Evolutionary conservation across 2,797 vertebrate species (phyloP), one percentile per base, ranked within the genome.

Genomic region (Bovichtus diacanthus): DNA sequence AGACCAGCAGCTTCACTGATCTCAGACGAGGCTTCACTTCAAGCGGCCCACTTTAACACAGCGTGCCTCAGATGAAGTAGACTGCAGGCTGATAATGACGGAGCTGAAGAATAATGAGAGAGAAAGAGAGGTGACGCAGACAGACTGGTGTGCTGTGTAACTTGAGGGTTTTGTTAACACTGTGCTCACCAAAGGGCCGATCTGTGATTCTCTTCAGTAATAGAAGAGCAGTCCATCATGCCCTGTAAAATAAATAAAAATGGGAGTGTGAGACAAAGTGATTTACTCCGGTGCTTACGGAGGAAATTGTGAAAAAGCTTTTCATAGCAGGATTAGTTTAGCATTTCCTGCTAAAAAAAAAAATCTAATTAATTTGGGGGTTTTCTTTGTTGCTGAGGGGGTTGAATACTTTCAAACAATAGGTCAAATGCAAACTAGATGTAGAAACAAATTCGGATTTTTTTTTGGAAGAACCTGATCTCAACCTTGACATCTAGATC

Each of bases 1-100:
- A 67, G 56, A 44, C 27, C 6, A 43, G 58, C 54, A 62, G 31
- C 31, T 72, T 51, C 34, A 68, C 27, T 75, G 62, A 70, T 77
- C 41, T 67, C 13, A 64, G 25, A 50, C 64, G 58, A 64, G 61
- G 9, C 34, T 56, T 58, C 50, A 65, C 53, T 60, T 76, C 13
- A 60, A 74, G 34, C 62, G 54, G 53, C 39, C 61, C 23, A 50
- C 31, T 70, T 72, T 2, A 74, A 53, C 21, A 46, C 34, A 54
- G 29, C 29, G 2, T 61, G 64, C 10, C 12, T 70, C 6, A 10
- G 19, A 69, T 44, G 44, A 63, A 83, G 67, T 19, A 58, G 21
- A 39, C 62, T 21, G 50, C 12, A 50, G 49, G n/a, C 62, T 31
- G 27, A 50, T 63, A 46, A 65, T 50, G 21, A 78, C 74, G 16